Evolutionary conservation across 2,797 vertebrate genomes (phyloP).

Genomic region (Leptoclinus maculatus): DNA sequence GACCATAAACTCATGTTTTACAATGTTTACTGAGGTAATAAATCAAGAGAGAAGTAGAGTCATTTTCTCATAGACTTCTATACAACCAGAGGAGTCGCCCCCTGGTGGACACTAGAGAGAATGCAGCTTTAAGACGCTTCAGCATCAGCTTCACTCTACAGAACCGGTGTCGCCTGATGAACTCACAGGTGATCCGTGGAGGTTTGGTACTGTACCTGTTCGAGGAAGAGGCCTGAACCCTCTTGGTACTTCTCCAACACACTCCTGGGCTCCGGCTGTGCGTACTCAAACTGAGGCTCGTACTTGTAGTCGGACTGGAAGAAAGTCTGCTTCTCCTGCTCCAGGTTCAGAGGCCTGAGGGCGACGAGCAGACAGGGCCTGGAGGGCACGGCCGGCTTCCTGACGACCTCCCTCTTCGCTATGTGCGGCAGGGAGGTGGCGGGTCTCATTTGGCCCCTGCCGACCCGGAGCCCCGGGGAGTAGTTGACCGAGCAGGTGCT

Average conservation of each 20-base stretch:
- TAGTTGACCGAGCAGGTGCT: constrained; percentile 86
- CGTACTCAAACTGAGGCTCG: constrained; percentile 94
- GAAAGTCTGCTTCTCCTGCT: constrained; percentile 88
- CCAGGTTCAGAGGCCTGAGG: constrained; percentile 91
- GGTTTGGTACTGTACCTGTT: constrained; percentile 84
- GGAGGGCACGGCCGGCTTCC: constrained; percentile 45
- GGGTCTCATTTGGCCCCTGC: constrained; percentile 80
- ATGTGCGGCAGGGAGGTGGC: constrained; percentile 93
- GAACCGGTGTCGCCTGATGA: not conserved
- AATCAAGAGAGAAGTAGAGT: no score
- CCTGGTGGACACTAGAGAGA: not conserved
- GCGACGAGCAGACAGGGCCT: constrained; percentile 92
- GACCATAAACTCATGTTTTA: no score
- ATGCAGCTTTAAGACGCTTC: not conserved
- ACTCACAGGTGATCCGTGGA: not conserved
- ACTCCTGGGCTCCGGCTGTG: constrained; percentile 84
- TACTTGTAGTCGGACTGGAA: constrained; percentile 91
- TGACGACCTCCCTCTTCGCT: constrained; percentile 73
- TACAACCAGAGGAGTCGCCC: not conserved
- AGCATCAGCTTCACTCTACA: not conserved
- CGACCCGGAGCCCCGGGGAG: constrained; percentile 47
- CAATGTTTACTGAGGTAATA: no score
- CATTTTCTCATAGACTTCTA: no score
- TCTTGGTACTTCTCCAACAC: constrained; percentile 93
- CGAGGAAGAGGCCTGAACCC: constrained; percentile 92